Evolutionary conservation across 2,888 invertebrate genomes (phyloP).

Genomic region (Dendrolimus pini): DNA sequence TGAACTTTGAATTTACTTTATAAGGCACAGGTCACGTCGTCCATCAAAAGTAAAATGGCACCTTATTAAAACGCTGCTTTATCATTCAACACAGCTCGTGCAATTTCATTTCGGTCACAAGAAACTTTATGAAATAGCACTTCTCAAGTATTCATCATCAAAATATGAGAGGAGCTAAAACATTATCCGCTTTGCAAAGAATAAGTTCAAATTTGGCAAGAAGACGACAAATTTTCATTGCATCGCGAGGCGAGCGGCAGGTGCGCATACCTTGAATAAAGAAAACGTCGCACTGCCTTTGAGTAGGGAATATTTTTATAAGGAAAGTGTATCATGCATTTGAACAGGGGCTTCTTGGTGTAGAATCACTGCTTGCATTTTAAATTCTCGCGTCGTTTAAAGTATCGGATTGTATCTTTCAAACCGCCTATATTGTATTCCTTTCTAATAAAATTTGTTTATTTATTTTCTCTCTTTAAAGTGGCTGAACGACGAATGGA

Average conservation of each 20-base stretch:
- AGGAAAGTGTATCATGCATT: conserved; percentile 35
- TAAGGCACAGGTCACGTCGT: no score
- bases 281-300: conserved; percentile 36
- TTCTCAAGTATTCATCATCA: conserved; percentile 31
- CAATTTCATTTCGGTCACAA: conserved; percentile 26
- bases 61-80: conserved; percentile 19
- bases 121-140: conserved; percentile 29
- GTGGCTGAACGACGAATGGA: no score
- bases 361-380: conserved; percentile 45
- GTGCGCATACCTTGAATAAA: conserved; percentile 54
- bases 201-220: conserved; percentile 58
- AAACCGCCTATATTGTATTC: no score
- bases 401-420: conserved; percentile 24
- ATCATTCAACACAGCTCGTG: conserved; percentile 21
- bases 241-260: conserved; percentile 40
- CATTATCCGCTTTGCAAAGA: conserved; percentile 35
- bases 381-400: conserved; percentile 35
- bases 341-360: conserved; percentile 28
- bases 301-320: conserved; percentile 50
- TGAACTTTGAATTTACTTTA: no score
- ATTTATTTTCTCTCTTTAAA: no score
- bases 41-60: no score
- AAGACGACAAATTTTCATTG: conserved; percentile 62
- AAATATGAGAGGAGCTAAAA: conserved; percentile 37
- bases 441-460: no score